Evolutionary conservation across 2,888 invertebrate genomes (phyloP).

Genomic region (Agrotis exclamationis): DNA sequence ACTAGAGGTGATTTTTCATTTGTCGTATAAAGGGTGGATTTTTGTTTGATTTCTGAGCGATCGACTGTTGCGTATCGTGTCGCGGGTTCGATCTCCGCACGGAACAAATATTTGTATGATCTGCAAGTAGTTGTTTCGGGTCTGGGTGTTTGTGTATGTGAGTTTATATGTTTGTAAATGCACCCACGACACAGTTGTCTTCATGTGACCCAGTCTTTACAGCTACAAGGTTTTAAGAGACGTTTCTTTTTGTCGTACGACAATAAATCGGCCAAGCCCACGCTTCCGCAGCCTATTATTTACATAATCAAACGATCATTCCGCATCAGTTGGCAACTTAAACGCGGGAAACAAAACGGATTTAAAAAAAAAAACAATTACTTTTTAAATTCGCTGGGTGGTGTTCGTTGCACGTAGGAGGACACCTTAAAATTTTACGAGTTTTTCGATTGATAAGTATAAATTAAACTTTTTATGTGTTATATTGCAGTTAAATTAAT

Average conservation of each 20-base stretch:
- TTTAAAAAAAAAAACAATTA: conserved; percentile 52
- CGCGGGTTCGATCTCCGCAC: no score
- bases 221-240: conserved; percentile 50
- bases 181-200: no score
- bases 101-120: no score
- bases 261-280: conserved; percentile 76
- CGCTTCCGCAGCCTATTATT: conserved; percentile 81
- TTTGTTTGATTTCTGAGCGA: no score
- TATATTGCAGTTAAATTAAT: conserved; percentile 3
- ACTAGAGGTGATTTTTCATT: no score
- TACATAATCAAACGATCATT: conserved; percentile 82
- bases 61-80: no score
- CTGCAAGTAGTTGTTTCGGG: no score
- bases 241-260: conserved; percentile 64
- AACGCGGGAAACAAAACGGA: conserved; percentile 46
- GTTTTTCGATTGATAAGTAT: conserved; percentile 3
- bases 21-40: no score
- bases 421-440: conserved; percentile 27
- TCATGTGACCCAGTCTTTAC: conserved; percentile 50
- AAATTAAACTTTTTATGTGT: conserved; percentile 12
- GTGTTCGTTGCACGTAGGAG: conserved; percentile 18
- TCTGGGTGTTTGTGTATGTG: no score
- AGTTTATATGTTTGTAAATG: no score
- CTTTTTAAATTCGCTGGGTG: conserved; percentile 42
- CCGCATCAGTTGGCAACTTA: conserved; percentile 79